A percentile compares a stretch with the other conserved stretches of the same genome.
Evolutionary conservation across 1,140 invertebrate genomes (phyloP).

Genomic region (Nephotettix cincticeps): DNA sequence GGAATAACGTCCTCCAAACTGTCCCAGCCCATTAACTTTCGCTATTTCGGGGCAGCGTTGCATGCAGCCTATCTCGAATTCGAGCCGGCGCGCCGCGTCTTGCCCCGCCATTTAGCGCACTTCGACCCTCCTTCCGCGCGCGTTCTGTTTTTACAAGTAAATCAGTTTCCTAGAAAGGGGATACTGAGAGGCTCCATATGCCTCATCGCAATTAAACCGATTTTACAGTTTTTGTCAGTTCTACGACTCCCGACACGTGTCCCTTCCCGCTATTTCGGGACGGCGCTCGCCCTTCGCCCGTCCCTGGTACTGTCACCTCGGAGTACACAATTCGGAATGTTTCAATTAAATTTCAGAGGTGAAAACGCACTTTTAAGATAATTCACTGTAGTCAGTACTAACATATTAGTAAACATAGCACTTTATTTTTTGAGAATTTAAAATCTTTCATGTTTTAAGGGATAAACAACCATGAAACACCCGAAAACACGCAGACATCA

Average conservation of each 20-base stretch:
- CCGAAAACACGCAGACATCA: too few relatives aligned
- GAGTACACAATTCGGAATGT: too few relatives aligned
- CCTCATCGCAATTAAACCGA: constrained; percentile 12
- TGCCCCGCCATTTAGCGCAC: neutral
- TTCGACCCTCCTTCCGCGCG: constrained; percentile 3
- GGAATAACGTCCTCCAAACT: neutral
- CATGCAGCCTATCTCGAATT: constrained; percentile 2
- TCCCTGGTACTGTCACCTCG: too few relatives aligned
- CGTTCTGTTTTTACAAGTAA: constrained; percentile 18
- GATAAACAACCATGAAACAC: too few relatives aligned
- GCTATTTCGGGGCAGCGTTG: neutral
- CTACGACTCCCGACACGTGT: constrained; percentile 5
- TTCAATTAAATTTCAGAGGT: too few relatives aligned
- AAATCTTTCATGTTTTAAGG: too few relatives aligned
- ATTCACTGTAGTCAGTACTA: too few relatives aligned
- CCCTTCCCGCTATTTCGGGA: constrained; percentile 7
- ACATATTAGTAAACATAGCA: too few relatives aligned
- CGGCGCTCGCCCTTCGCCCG: neutral
- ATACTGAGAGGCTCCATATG: neutral
- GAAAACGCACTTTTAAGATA: too few relatives aligned
- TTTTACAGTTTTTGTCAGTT: constrained; percentile 19
- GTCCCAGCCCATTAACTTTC: neutral
- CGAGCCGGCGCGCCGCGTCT: neutral
- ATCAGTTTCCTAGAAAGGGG: constrained; percentile 1
- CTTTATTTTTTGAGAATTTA: too few relatives aligned